Evolutionary conservation across 2,888 invertebrate species (phyloP), one percentile per base, ranked within the genome.

Genomic region (Brachyopa scutellaris): DNA sequence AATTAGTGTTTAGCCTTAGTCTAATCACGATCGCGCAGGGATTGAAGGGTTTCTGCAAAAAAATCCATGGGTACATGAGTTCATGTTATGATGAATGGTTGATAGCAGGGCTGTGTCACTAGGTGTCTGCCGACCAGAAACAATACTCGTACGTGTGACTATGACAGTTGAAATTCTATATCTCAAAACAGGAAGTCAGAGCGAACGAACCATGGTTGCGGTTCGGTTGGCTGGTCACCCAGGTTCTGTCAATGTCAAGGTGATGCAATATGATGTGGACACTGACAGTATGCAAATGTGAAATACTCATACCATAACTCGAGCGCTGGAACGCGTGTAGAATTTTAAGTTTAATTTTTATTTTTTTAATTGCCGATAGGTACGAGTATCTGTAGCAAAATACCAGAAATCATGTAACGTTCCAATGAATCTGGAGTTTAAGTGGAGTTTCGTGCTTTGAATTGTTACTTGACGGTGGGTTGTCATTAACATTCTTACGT

Each of bases 211-310:
- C 64, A 51, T 64, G 62, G 33, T 19, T 76, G 70, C 15, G 77
- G 62, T 49, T 62, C 40, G 80, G 76, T 64, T 70, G 76, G 80
- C 55, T 76, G 80, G 80, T 80, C 80, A 80, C 80, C 80, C 69
- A 59, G 62, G 31, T 74, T 74, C 80, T 80, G 69, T 80, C 80
- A 80, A 80, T 80, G 80, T 80, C 80, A 80, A 80, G 80, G 80
- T 80, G 64, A 76, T 57, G 55, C 64, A 36, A 42, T 76, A 15
- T 66, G 73, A 66, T 17, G 64, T 23, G 53, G 57, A 51, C 61
- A 51, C 21, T 23, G 57, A 51, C 61, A 51, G 31, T 23, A 79
- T 79, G 78, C 73, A 79, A 79, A 79, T 73, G 59, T 61, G 45
- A 38, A 62, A 69, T 26, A 26, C 26, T n/a, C 26, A 45, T 47